Evolutionary conservation across 2,888 invertebrate genomes (phyloP), one percentile per base, ranked within the genome.

Genomic region (Baccha elongata): DNA sequence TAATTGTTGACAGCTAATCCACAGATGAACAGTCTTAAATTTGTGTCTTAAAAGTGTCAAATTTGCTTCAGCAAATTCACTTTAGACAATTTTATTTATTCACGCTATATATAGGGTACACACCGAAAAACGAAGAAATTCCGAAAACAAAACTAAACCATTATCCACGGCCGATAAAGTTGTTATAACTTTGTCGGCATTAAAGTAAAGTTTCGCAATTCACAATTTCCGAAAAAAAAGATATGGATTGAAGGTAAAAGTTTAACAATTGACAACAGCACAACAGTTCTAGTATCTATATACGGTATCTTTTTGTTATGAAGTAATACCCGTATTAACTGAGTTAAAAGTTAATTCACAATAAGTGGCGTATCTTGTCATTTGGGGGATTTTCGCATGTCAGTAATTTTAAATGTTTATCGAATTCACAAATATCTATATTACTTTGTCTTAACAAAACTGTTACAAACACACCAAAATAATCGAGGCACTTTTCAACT

Each of bases 311-410:
- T 60, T 71, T 65, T 60, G 46, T 71, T 71, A 69, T 65, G 50
- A 71, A 52, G 67, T 71, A 75, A 75, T 32, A 81, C 71, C 60
- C 60, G 75, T 15, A 60, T n/a, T 40, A 44, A 60, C 42, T 29
- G n/a, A 5, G 58, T 62, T n/a, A 26, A 23, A 64, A 60, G 19
- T 64, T 74, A 69, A 44, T 58, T 65, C 46, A 40, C 60, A 52
- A 40, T 17, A 44, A 44, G 3, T 44, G 60, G 37, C 48, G 55
- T 81, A 75, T 72, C 58, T 75, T 37, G 8, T 48, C 26, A 60
- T 52, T 67, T 53, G 37, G 46, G 74, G 81, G 75, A 81, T 60
- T 81, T 76, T 81, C 17, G 71, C 71, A 44, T 81, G 81, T 72
- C 81, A 81, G 26, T 42, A 15, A 7, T 1, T 52, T 71, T 64